A percentile compares a stretch with the other conserved stretches of the same genome.
Evolutionary conservation across 2,797 vertebrate species (phyloP).

Genomic region (Trachurus trachurus): DNA sequence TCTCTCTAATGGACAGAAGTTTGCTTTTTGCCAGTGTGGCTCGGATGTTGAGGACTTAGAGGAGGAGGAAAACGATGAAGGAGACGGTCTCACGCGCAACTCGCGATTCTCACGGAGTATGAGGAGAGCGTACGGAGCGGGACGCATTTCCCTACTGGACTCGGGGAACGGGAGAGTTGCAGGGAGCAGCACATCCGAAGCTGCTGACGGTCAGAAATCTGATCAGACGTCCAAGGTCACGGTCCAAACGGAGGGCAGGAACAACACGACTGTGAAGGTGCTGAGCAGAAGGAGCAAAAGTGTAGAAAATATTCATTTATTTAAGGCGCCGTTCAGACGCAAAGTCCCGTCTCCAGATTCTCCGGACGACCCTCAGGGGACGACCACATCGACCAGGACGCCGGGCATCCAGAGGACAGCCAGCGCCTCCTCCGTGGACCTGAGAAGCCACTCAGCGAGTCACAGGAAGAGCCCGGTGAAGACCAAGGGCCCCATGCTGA

Average conservation of each 20-base stretch:
- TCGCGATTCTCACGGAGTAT: constrained; percentile 93
- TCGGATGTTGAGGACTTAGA: constrained; percentile 79
- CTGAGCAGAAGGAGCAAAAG: constrained; percentile 92
- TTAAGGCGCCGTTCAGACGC: constrained; percentile 90
- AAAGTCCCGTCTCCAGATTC: constrained; percentile 86
- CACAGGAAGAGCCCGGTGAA: constrained; percentile 85
- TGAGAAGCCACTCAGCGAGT: constrained; percentile 68
- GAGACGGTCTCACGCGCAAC: constrained; percentile 88
- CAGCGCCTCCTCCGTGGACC: constrained; percentile 84
- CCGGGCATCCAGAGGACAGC: constrained; percentile 82
- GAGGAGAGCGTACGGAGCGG: constrained; percentile 91
- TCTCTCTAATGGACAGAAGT: constrained; percentile 68
- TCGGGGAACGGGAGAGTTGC: constrained; percentile 54
- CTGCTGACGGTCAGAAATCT: constrained; percentile 58
- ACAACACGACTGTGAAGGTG: constrained; percentile 71
- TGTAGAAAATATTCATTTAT: constrained; percentile 90
- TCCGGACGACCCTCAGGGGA: constrained; percentile 70
- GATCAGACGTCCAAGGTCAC: constrained; percentile 19
- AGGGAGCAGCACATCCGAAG: constrained; percentile 43
- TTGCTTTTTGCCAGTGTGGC: constrained; percentile 50
- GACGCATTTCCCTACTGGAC: constrained; percentile 91
- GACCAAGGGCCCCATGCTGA: constrained; percentile 88
- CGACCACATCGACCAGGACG: constrained; percentile 65
- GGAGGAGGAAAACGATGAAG: constrained; percentile 84
- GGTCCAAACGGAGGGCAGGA: constrained; percentile 63